A percentile compares a stretch with the other conserved stretches of the same genome.
phyloP scores from a whole-genome alignment of 2,888 invertebrate species.

The Microplitis manilae region DNA sequence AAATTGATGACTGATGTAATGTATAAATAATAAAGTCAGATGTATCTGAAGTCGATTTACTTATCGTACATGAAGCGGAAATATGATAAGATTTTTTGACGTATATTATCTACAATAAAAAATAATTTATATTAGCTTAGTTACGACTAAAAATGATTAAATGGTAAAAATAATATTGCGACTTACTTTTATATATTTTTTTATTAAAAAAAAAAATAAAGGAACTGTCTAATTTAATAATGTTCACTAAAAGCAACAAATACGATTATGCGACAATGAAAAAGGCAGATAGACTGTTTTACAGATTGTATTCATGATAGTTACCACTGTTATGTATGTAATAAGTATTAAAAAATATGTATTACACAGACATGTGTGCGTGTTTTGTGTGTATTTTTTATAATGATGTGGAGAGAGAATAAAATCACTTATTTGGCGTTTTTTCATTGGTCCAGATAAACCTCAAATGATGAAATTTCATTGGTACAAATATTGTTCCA shows the following conservation, averaged over 20 bases:
- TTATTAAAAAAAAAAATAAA: not conserved
- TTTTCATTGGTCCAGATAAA: conserved; percentile 49
- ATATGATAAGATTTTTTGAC: not conserved
- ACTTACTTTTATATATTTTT: not conserved
- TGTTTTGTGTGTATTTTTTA: not conserved
- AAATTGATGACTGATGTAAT: not conserved
- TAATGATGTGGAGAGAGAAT: not conserved
- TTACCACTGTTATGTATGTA: not conserved
- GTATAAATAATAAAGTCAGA: not conserved
- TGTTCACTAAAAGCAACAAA: not conserved
- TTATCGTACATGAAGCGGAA: not conserved
- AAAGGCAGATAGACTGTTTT: not conserved
- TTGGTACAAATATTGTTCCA: not conserved
- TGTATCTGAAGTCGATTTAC: not conserved
- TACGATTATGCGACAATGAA: not conserved
- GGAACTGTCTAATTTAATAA: not conserved
- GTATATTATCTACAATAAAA: not conserved
- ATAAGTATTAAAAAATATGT: not conserved
- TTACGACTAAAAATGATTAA: not conserved
- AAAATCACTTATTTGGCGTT: conserved; percentile 54
- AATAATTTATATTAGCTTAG: not conserved
- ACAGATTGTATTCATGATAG: not conserved
- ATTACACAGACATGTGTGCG: conserved; percentile 4
- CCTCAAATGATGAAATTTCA: not conserved
- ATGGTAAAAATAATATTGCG: not conserved